Evolutionary conservation across 2,888 invertebrate species (phyloP).

Genomic region (Melanostoma mellinum): DNA sequence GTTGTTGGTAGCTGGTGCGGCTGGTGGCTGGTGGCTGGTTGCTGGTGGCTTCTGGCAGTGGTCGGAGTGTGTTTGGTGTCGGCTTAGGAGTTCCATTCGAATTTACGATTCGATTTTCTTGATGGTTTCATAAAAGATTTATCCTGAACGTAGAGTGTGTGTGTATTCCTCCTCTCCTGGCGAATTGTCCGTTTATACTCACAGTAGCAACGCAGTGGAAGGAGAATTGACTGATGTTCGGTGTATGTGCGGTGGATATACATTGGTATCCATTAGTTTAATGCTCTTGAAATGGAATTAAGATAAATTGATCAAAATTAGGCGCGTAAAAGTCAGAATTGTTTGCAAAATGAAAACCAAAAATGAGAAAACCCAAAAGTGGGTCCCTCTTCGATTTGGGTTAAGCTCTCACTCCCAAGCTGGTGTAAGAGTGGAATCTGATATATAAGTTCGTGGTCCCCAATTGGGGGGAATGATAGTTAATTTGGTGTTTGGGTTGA

Average conservation of each 20-base stretch:
- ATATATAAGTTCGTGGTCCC: constrained; percentile 37
- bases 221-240: constrained; percentile 14
- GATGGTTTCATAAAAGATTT: constrained; percentile 73
- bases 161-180: constrained; percentile 16
- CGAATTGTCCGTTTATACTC: not conserved
- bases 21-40: not conserved
- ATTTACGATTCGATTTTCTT: constrained; percentile 69
- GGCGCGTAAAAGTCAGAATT: constrained; percentile 65
- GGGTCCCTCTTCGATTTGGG: not conserved
- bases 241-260: constrained; percentile 14
- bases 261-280: constrained; percentile 80
- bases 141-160: constrained; percentile 29
- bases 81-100: constrained; percentile 24
- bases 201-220: not conserved
- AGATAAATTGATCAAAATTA: constrained; percentile 81
- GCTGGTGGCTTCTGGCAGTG: not conserved
- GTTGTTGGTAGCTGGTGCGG: not conserved
- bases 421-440: constrained; percentile 24
- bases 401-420: not conserved
- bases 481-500: constrained; percentile 21
- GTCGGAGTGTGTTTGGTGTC: not conserved
- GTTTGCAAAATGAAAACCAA: constrained; percentile 66
- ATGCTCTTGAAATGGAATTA: constrained; percentile 81
- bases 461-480: constrained; percentile 22
- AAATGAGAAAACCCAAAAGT: constrained; percentile 31